Conservation (phyloP, 2,113 vertebrate species). For the Muntiacus muntjak region DNA sequence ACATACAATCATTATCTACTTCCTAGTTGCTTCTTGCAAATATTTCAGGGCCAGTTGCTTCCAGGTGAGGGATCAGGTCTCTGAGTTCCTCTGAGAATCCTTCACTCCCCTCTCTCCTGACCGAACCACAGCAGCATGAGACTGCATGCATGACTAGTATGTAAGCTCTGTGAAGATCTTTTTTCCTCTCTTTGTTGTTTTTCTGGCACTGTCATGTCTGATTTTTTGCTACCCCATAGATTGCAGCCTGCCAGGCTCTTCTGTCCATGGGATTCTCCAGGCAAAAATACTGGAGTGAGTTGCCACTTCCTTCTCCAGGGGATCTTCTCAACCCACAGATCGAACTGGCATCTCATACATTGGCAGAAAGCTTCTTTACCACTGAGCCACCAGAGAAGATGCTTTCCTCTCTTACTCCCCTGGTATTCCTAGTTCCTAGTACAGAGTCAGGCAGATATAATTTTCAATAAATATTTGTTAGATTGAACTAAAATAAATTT, state of each 20-base stretch:
- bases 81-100: too few relatives aligned
- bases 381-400: background rate
- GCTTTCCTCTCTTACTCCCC: background rate
- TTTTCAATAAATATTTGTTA: background rate
- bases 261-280: background rate
- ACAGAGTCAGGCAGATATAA: background rate
- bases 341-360: rapidly evolving
- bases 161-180: background rate
- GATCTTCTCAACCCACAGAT: background rate
- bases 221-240: background rate
- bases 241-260: background rate
- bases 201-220: background rate
- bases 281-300: background rate
- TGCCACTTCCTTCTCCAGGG: background rate
- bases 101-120: too few relatives aligned
- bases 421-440: background rate
- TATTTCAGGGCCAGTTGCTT: background rate
- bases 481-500: background rate
- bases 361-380: background rate
- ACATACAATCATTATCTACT: background rate
- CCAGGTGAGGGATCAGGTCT: background rate
- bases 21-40: background rate
- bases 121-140: too few relatives aligned
- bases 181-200: background rate
- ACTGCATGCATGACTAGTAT: rapidly evolving